A percentile compares a stretch with the other conserved stretches of the same genome.
Evolutionary conservation across 1,140 invertebrate genomes (phyloP).

Genomic region (Aplysia californica): DNA sequence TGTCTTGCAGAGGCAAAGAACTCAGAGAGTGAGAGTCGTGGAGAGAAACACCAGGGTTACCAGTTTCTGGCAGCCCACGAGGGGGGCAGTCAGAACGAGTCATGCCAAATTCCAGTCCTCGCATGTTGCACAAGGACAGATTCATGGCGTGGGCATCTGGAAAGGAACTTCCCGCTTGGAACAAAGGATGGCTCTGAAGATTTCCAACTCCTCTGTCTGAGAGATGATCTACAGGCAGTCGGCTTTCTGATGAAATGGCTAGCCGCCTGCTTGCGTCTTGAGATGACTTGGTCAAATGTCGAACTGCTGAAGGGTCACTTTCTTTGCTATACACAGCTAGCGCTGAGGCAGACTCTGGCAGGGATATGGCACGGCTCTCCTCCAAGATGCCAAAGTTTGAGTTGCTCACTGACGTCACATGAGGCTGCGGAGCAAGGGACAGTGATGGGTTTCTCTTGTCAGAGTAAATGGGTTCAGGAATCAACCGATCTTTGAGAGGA

Average conservation of each 20-base stretch:
- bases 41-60: neutral
- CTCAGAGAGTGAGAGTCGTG: neutral
- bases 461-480: conserved; percentile 43
- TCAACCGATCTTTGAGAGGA: conserved; percentile 42
- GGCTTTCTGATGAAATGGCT: too few relatives aligned
- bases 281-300: too few relatives aligned
- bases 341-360: too few relatives aligned
- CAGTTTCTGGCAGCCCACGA: neutral
- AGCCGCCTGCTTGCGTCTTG: too few relatives aligned
- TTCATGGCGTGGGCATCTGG: conserved; percentile 13
- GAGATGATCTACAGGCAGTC: too few relatives aligned
- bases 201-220: too few relatives aligned
- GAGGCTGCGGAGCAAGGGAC: conserved; percentile 29
- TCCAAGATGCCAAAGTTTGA: conserved; percentile 53
- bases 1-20: conserved; percentile 38
- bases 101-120: neutral
- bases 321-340: too few relatives aligned
- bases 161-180: neutral
- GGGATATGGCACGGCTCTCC: conserved; percentile 52
- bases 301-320: too few relatives aligned
- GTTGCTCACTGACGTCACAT: conserved; percentile 40
- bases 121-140: neutral
- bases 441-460: conserved; percentile 25
- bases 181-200: too few relatives aligned
- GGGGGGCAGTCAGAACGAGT: neutral